Percentiles rank a stretch among this genome's conserved stretches.
These are phyloP conservation scores for Limnephilus rhombicus DNA, from an alignment of 2,888 invertebrate genomes.

Conservation along the genomic window DNA sequence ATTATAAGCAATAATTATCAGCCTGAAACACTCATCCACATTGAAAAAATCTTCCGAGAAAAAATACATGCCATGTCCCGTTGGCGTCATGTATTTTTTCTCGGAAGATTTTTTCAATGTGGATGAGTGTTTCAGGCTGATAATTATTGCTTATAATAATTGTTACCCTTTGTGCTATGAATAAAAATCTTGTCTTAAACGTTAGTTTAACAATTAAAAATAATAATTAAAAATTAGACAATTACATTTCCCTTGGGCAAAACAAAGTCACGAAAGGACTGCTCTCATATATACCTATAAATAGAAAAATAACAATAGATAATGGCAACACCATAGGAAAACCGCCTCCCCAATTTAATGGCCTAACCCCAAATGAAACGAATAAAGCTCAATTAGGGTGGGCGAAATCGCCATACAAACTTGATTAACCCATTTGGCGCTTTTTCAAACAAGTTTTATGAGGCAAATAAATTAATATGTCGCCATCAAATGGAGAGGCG, in stretches of 20 bases:
- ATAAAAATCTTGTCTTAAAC: too few relatives aligned
- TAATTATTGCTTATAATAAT: too few relatives aligned
- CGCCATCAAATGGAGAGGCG: constrained; percentile 10
- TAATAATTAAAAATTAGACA: neutral
- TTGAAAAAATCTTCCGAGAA: too few relatives aligned
- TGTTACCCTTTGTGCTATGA: too few relatives aligned
- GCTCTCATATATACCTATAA: neutral
- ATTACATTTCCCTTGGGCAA: neutral
- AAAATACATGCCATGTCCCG: too few relatives aligned
- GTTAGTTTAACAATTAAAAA: too few relatives aligned
- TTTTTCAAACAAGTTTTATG: constrained; percentile 58
- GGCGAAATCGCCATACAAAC: constrained; percentile 44
- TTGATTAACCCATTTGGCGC: constrained; percentile 51
- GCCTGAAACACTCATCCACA: too few relatives aligned
- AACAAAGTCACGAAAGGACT: neutral
- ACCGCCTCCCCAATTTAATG: neutral
- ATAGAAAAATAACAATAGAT: neutral
- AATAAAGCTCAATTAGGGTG: constrained; percentile 25
- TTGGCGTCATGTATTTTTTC: too few relatives aligned
- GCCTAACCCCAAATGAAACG: neutral
- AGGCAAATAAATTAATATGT: constrained; percentile 35
- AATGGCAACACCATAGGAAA: neutral
- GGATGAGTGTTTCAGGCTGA: too few relatives aligned
- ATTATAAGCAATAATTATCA: too few relatives aligned
- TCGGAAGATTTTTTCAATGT: too few relatives aligned